A percentile compares a stretch with the other conserved stretches of the same genome.
Evolutionary conservation across 1,140 invertebrate species (phyloP).

Genomic region (Dinoponera quadriceps): DNA sequence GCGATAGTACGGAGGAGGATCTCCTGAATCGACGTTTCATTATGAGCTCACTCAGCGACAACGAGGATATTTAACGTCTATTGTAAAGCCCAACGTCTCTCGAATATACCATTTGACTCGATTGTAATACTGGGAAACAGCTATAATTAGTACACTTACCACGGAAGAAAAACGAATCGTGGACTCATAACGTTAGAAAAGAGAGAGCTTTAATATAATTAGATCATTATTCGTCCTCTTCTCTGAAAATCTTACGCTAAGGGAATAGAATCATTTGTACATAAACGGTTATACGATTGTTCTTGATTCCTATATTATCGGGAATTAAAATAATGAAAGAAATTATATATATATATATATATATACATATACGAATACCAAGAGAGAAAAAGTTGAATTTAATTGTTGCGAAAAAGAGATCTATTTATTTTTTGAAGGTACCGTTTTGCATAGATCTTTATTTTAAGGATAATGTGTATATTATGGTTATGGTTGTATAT

Average conservation of each 20-base stretch:
- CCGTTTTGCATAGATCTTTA: slow-evolving; percentile 64
- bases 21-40: slow-evolving; percentile 78
- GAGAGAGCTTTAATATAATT: slow-evolving; percentile 31
- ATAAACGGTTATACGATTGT: slow-evolving; percentile 39
- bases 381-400: slow-evolving; percentile 66
- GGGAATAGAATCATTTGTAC: slow-evolving; percentile 30
- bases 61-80: slow-evolving; percentile 79
- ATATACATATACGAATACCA: slow-evolving; percentile 48
- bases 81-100: slow-evolving; percentile 13
- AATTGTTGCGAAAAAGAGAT: slow-evolving; percentile 69
- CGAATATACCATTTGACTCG: slow-evolving; percentile 25
- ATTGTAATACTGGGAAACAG: not conserved
- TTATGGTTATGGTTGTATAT: slow-evolving; percentile 63
- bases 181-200: slow-evolving; percentile 29
- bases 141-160: slow-evolving; percentile 20
- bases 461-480: slow-evolving; percentile 50
- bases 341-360: not conserved
- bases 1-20: slow-evolving; percentile 75
- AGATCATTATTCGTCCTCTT: slow-evolving; percentile 37
- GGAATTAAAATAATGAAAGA: slow-evolving; percentile 26
- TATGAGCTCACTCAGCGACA: slow-evolving; percentile 78
- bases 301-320: slow-evolving; percentile 44
- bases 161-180: slow-evolving; percentile 42
- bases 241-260: slow-evolving; percentile 21
- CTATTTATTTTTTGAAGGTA: slow-evolving; percentile 71